Conservation (phyloP, 2,113 vertebrate genomes). For the Polypterus bichir region DNA sequence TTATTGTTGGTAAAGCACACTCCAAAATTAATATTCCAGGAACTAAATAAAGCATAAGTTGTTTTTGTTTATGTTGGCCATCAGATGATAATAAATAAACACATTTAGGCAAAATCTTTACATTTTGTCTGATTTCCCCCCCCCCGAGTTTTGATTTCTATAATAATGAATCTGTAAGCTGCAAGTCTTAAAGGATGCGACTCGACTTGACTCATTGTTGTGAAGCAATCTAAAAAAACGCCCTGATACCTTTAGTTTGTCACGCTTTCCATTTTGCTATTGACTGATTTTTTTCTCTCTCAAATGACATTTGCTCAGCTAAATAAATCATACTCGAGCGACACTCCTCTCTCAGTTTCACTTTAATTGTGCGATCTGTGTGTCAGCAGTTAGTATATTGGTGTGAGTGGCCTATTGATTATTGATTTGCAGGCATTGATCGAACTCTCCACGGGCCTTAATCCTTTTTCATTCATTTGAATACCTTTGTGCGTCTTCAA, state of each 20-base stretch:
- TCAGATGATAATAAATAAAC: too few relatives aligned
- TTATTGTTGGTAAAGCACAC: too few relatives aligned
- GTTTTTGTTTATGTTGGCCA: too few relatives aligned
- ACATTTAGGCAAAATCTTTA: too few relatives aligned
- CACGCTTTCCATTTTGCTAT: constrained; percentile 43
- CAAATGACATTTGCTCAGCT: constrained; percentile 46
- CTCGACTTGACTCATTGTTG: too few relatives aligned
- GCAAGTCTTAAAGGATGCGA: too few relatives aligned
- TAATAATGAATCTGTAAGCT: too few relatives aligned
- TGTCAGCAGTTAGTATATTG: constrained; percentile 72
- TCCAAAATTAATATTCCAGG: too few relatives aligned
- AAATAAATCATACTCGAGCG: constrained; percentile 56
- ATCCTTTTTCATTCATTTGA: constrained; percentile 71
- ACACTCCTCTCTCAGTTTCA: constrained; percentile 47
- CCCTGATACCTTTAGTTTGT: constrained; percentile 35
- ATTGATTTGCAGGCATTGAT: constrained; percentile 65
- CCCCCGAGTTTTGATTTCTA: too few relatives aligned
- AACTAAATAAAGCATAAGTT: too few relatives aligned
- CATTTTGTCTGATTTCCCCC: too few relatives aligned
- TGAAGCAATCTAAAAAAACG: neutral
- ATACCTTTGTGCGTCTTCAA: constrained; percentile 64
- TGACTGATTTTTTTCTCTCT: constrained; percentile 50
- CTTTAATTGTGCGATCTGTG: constrained; percentile 63
- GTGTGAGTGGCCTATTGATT: constrained; percentile 75
- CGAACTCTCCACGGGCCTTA: constrained; percentile 49